These are phyloP conservation scores for Cuniculus paca DNA, from an alignment of 2,797 vertebrate genomes.

Conservation along the genomic window DNA sequence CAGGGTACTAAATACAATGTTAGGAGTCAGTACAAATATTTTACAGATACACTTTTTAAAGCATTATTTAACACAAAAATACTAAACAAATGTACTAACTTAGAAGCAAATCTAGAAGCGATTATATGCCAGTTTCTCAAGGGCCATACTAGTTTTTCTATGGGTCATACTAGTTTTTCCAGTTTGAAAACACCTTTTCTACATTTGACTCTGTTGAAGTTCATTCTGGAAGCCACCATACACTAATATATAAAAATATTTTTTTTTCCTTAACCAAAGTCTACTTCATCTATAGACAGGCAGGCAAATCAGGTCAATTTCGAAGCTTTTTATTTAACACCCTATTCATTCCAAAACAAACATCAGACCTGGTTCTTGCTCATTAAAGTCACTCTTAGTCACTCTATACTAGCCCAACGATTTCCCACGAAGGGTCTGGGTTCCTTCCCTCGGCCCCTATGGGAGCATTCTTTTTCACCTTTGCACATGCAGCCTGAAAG, in stretches of 20 bases:
- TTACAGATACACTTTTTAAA: neutral
- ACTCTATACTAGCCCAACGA: neutral
- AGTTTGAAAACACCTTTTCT: neutral
- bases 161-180: neutral
- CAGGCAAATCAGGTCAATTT: neutral
- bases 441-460: neutral
- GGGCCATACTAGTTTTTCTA: no score
- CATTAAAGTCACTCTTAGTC: slow-evolving; percentile 30
- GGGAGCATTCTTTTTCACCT: neutral
- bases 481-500: slow-evolving; percentile 33
- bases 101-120: neutral
- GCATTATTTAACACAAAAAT: neutral
- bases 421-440: neutral
- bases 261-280: neutral
- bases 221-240: neutral
- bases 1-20: neutral
- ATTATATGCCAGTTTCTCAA: neutral
- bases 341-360: neutral
- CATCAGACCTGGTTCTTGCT: neutral
- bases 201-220: neutral
- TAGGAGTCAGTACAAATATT: neutral
- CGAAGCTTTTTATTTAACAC: neutral
- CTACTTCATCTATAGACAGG: neutral
- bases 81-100: neutral
- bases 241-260: neutral